Evolutionary conservation across 2,113 vertebrate genomes (phyloP).

Genomic region (Cavia aperea): DNA sequence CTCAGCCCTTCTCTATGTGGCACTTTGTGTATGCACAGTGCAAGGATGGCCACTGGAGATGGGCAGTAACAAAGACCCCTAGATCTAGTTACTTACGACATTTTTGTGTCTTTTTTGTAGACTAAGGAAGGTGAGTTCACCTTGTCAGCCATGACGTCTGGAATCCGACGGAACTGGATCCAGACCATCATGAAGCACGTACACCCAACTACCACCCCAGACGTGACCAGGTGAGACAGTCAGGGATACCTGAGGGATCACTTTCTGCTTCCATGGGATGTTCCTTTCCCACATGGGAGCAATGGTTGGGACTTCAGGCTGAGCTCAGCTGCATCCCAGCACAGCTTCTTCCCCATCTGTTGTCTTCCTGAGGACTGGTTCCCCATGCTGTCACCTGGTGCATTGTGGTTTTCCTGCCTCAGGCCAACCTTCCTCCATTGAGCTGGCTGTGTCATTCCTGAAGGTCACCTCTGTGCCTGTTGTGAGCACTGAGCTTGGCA

Average conservation of each 20-base stretch:
- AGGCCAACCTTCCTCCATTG: neutral
- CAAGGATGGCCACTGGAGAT: neutral
- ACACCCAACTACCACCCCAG: slow-evolving; percentile 87
- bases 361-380: neutral
- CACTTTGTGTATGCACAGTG: neutral
- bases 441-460: neutral
- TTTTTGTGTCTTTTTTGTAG: slow-evolving; percentile 68
- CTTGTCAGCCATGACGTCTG: slow-evolving; percentile 96
- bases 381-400: neutral
- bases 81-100: neutral
- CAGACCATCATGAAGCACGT: slow-evolving; percentile 97
- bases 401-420: neutral
- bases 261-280: neutral
- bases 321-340: neutral
- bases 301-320: neutral
- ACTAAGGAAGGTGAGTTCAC: slow-evolving; percentile 91
- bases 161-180: slow-evolving; percentile 98
- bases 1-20: neutral
- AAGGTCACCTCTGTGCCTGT: rapidly evolving
- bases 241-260: neutral
- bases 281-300: neutral
- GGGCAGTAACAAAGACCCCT: neutral
- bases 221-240: slow-evolving; percentile 89
- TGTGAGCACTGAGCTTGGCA: neutral
- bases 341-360: slow-evolving; percentile 12